Base-by-base conservation (phyloP, 1,140 invertebrate species). In the Neodiprion pinetum region DNA sequence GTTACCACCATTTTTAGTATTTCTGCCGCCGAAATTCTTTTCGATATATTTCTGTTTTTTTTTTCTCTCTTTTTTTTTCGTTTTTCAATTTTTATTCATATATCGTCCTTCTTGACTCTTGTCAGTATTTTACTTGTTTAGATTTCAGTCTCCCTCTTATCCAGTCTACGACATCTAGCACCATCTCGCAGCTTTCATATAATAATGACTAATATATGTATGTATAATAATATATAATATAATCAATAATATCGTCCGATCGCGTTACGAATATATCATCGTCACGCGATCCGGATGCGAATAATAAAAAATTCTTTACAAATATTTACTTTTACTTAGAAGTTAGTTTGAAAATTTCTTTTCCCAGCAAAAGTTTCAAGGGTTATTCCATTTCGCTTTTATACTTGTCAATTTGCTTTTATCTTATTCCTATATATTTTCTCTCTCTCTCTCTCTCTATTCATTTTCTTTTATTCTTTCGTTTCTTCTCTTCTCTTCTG, bases 91-190 rank as follows among this genome's bases (percentile, higher is more conserved):
- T 40, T 40, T 5, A 40, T 40, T 40, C 5, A 3, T 40, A 40
- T 40, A 3, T 5, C 28, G 28, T 40, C 28, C 28, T 5, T 40
- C 28, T 1, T 40, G 28, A 40, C 28, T 40, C 28, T 40, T 40
- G 28, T 40, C 5, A 40, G 1, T 40, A 40, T 40, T 40, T 40
- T 40, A 40, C 5, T 40, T 40, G 28, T 40, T 14, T 14, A 61
- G 53, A 61, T 61, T 78, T 86, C 85, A 86, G 85, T 86, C 85
- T 86, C 86, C 79, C 81, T 82, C 81, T 74, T 79, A 77, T 82
- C 82, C 79, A 83, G 80, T 83, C 81, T 83, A 82, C 78, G 67
- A 77, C 28, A 72, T 81, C 79, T 83, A 83, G 81, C 82, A 83
- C 79, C 82, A 81, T 80, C 76, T 75, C 74, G 75, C 80, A 82